These are phyloP conservation scores for Enteromius trimaculatus DNA, from an alignment of 2,797 vertebrate species.

Conservation along the genomic window DNA sequence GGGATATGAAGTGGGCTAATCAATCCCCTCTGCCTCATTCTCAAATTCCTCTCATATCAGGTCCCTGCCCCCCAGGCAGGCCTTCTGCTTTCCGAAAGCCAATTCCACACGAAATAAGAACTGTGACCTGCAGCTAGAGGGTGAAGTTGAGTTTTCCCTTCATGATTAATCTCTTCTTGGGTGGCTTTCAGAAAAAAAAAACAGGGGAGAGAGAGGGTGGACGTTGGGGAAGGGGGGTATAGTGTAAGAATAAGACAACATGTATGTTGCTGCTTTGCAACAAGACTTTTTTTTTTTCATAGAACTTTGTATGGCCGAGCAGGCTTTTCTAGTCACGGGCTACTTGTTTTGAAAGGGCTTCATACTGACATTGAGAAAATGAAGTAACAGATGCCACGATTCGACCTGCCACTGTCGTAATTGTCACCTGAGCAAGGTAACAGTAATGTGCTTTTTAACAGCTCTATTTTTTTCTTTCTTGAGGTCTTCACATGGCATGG, in stretches of 20 bases:
- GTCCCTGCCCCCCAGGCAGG: slow-evolving; percentile 93
- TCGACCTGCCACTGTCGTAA: slow-evolving; percentile 87
- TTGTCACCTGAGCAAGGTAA: slow-evolving; percentile 84
- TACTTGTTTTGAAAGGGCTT: slow-evolving; percentile 89
- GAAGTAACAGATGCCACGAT: slow-evolving; percentile 88
- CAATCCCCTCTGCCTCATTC: slow-evolving; percentile 98
- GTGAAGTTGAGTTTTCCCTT: slow-evolving; percentile 97
- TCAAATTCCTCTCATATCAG: slow-evolving; percentile 98
- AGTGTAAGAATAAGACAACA: slow-evolving; percentile 79
- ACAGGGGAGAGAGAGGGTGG: slow-evolving; percentile 57
- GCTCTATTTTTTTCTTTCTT: slow-evolving; percentile 59
- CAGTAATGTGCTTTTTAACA: slow-evolving; percentile 72
- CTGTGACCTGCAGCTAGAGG: slow-evolving; percentile 98
- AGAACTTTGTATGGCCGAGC: slow-evolving; percentile 84
- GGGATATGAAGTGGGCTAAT: slow-evolving; percentile 98
- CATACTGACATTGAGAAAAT: slow-evolving; percentile 94
- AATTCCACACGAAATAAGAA: slow-evolving; percentile 99
- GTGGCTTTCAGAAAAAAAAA: slow-evolving; percentile 85
- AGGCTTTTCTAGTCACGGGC: slow-evolving; percentile 89
- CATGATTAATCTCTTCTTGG: slow-evolving; percentile 99
- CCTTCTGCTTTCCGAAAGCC: slow-evolving; percentile 97
- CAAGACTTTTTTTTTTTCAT: slow-evolving; percentile 78
- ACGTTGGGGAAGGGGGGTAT: slow-evolving; percentile 56
- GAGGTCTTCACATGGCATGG: slow-evolving; percentile 56
- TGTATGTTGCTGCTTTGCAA: slow-evolving; percentile 85